phyloP scores from a whole-genome alignment of 2,113 vertebrate species.

The Pomatorhinus ruficollis region DNA sequence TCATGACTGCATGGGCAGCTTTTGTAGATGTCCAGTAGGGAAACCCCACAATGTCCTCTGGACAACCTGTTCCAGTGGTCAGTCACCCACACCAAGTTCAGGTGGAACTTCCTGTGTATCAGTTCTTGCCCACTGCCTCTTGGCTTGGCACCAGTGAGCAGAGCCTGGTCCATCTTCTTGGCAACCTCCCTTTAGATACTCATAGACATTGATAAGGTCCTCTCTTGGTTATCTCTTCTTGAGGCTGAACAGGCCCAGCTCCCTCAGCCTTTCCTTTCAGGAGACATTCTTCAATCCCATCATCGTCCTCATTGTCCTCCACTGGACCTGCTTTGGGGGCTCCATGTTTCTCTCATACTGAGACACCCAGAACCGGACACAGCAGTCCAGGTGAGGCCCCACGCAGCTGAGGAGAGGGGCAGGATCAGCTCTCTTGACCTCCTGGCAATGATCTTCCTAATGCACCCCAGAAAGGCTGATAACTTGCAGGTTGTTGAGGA shows the following conservation, averaged over 20 bases:
- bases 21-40: too few species aligned
- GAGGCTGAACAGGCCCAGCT: not conserved
- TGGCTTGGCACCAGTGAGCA: not conserved
- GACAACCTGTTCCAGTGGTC: not conserved
- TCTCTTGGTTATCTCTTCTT: not conserved
- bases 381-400: not conserved
- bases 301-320: not conserved
- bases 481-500: not conserved
- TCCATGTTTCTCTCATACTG: not conserved
- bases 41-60: not conserved
- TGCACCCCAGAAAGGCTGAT: not conserved
- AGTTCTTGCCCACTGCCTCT: rapidly evolving
- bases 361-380: not conserved
- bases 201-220: not conserved
- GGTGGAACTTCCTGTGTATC: too few species aligned
- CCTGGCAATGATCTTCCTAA: not conserved
- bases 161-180: not conserved
- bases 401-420: not conserved
- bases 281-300: not conserved
- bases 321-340: not conserved
- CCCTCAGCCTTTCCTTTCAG: not conserved
- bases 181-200: not conserved
- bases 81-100: not conserved
- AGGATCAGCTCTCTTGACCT: not conserved
- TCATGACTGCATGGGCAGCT: not conserved